phyloP scores from a whole-genome alignment of 2,888 invertebrate species.

The Pristionchus maxplancki region DNA sequence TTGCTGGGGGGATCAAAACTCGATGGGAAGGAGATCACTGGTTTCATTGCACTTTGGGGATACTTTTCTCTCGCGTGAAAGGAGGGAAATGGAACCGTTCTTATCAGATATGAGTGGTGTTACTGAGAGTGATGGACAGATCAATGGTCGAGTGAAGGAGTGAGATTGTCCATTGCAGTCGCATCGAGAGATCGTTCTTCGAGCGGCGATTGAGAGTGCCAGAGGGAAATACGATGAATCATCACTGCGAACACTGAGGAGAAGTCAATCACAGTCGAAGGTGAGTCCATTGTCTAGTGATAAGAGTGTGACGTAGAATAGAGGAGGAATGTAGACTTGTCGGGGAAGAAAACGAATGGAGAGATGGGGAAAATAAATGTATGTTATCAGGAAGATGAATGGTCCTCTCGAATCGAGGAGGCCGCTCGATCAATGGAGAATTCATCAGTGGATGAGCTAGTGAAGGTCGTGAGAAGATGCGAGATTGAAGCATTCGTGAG shows the following conservation, averaged over 20 bases:
- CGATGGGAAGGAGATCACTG: constrained; percentile 34
- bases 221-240: constrained; percentile 23
- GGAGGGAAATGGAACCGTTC: background rate
- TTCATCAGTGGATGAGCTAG: constrained; percentile 1
- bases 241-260: background rate
- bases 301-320: background rate
- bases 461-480: constrained; percentile 31
- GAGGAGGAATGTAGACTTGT: background rate
- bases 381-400: constrained; percentile 8
- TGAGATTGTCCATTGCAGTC: background rate
- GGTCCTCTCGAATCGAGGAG: constrained; percentile 16
- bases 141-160: background rate
- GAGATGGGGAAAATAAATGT: background rate
- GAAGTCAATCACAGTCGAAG: background rate
- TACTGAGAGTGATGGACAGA: background rate
- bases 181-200: background rate
- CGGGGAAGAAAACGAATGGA: no score
- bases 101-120: background rate
- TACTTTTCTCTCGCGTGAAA: background rate
- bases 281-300: background rate
- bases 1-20: constrained; percentile 26
- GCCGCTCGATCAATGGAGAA: constrained; percentile 39
- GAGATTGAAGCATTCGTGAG: constrained; percentile 44
- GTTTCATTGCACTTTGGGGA: constrained; percentile 3
- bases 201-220: background rate